These are phyloP conservation scores for Bugulina stolonifera DNA, from an alignment of 2,888 invertebrate genomes.

Conservation along the genomic window DNA sequence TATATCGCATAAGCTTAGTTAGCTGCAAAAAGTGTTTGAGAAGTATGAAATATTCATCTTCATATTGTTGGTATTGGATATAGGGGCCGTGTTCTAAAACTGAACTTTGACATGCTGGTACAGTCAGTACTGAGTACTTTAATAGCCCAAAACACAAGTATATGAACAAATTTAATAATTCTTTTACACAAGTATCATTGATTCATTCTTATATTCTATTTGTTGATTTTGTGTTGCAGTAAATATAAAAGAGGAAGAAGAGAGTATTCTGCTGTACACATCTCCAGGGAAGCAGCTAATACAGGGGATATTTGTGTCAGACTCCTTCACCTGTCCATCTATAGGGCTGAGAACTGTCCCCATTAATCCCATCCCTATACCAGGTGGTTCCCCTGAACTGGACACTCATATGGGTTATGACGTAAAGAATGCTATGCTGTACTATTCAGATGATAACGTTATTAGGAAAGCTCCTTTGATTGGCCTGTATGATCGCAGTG, in stretches of 20 bases:
- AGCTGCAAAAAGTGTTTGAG: too few species aligned
- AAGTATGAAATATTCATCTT: too few species aligned
- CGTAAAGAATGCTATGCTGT: not conserved
- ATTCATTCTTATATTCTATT: too few species aligned
- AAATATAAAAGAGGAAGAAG: not conserved
- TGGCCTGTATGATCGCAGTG: not conserved
- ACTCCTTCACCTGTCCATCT: not conserved
- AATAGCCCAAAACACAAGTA: too few species aligned
- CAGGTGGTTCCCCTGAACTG: not conserved
- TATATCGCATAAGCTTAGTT: too few species aligned
- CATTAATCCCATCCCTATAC: not conserved
- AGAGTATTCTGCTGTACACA: slow-evolving; percentile 1
- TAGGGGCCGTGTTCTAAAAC: too few species aligned
- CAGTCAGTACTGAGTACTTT: too few species aligned
- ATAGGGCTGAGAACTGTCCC: not conserved
- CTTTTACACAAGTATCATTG: too few species aligned
- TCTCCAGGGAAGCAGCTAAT: not conserved
- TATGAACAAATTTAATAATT: too few species aligned
- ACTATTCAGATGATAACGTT: not conserved
- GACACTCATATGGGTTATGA: slow-evolving; percentile 12
- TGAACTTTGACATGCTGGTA: too few species aligned
- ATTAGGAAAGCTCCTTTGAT: slow-evolving; percentile 1
- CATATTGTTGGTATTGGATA: too few species aligned
- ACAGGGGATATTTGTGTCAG: not conserved
- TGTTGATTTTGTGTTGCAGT: too few species aligned